Conservation (phyloP, 35 echinoderm and acorn worm species). For the Apostichopus japonicus region DNA sequence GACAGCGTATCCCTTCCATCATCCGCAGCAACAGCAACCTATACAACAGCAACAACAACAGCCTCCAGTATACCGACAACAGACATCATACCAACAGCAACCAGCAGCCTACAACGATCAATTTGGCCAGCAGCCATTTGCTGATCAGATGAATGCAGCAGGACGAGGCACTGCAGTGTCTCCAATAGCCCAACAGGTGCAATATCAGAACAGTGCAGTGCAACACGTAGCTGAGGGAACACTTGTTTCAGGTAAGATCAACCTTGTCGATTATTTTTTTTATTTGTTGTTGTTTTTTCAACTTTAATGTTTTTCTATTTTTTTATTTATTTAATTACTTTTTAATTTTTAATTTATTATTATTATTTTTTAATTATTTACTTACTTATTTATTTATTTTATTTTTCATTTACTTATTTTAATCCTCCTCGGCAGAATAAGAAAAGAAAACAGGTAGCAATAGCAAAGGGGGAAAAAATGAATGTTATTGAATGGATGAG, state of each 20-base stretch:
- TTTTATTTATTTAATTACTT: too few species aligned
- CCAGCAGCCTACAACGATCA: slow-evolving; percentile 49
- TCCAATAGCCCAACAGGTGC: slow-evolving; percentile 22
- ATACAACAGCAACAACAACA: slow-evolving; percentile 55
- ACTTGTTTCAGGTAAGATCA: slow-evolving; percentile 28
- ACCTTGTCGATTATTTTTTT: too few species aligned
- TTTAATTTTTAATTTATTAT: too few species aligned
- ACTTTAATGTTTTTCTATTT: too few species aligned
- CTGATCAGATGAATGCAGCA: slow-evolving; percentile 41
- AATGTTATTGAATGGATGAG: too few species aligned
- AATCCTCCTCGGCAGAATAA: too few species aligned
- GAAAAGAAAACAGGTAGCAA: too few species aligned
- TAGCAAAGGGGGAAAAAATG: too few species aligned
- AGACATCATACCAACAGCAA: slow-evolving; percentile 27
- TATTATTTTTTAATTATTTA: too few species aligned
- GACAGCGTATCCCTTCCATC: slow-evolving; percentile 62
- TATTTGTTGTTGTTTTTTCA: too few species aligned
- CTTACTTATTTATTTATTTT: too few species aligned
- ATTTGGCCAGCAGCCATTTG: slow-evolving; percentile 66
- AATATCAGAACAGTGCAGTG: slow-evolving; percentile 8
- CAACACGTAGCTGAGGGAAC: slow-evolving; percentile 48
- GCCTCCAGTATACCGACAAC: slow-evolving; percentile 37
- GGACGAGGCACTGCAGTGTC: slow-evolving; percentile 35
- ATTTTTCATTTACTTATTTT: too few species aligned
- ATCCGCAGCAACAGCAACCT: slow-evolving; percentile 53